Evolutionary conservation across 2,888 invertebrate genomes (phyloP).

Genomic region (Drosophila anceps): DNA sequence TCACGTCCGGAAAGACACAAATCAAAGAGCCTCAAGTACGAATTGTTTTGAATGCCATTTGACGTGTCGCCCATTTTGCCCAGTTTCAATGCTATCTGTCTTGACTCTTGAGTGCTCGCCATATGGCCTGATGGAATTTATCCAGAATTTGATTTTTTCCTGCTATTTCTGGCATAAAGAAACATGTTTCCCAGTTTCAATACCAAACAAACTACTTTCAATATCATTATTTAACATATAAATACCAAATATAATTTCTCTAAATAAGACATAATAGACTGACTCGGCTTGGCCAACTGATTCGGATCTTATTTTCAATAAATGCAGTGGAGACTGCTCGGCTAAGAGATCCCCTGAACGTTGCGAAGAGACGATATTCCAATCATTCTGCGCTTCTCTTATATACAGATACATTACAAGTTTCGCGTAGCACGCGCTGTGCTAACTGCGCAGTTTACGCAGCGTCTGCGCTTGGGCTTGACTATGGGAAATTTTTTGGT

Average conservation of each 20-base stretch:
- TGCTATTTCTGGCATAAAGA: not conserved
- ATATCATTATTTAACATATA: not conserved
- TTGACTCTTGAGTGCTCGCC: slow-evolving; percentile 8
- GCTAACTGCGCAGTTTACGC: too few relatives aligned
- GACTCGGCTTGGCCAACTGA: not conserved
- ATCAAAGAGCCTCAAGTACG: slow-evolving; percentile 13
- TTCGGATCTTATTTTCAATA: too few relatives aligned
- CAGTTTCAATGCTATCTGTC: slow-evolving; percentile 12
- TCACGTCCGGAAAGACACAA: not conserved
- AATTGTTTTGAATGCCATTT: not conserved
- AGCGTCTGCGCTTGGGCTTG: too few relatives aligned
- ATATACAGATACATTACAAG: too few relatives aligned
- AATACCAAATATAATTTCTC: not conserved
- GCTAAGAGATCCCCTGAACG: too few relatives aligned
- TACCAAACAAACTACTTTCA: not conserved
- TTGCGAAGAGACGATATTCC: too few relatives aligned
- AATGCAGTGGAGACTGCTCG: too few relatives aligned
- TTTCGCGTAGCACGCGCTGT: too few relatives aligned
- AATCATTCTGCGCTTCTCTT: too few relatives aligned
- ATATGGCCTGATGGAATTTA: slow-evolving; percentile 8
- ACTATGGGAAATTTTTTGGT: too few relatives aligned
- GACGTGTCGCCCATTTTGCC: slow-evolving; percentile 1
- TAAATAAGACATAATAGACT: not conserved
- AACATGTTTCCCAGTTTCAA: not conserved
- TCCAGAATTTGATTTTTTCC: slow-evolving; percentile 11